Conservation (phyloP, 2,797 vertebrate genomes). For the Pempheris klunzingeri region DNA sequence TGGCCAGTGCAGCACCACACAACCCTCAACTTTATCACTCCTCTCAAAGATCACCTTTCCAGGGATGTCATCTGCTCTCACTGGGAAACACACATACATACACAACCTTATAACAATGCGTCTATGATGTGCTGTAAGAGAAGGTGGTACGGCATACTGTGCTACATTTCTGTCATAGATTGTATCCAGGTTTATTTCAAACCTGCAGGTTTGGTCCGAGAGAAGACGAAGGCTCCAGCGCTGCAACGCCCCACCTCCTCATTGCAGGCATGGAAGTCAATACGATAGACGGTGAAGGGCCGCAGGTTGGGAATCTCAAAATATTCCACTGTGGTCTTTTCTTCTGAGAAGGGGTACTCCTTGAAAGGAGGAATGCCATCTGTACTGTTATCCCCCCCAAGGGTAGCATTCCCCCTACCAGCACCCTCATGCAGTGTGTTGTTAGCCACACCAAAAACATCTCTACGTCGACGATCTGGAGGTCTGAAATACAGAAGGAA, state of each 20-base stretch:
- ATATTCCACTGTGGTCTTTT: constrained; percentile 87
- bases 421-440: constrained; percentile 77
- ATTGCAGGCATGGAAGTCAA: constrained; percentile 98
- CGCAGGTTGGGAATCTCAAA: constrained; percentile 91
- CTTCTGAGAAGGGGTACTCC: constrained; percentile 92
- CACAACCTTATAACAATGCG: background rate
- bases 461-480: constrained; percentile 91
- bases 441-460: constrained; percentile 89
- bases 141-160: background rate
- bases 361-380: constrained; percentile 84
- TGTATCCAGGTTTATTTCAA: constrained; percentile 11
- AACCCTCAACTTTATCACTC: constrained; percentile 90
- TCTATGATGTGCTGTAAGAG: background rate
- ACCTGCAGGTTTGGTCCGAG: constrained; percentile 98
- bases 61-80: constrained; percentile 95
- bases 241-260: constrained; percentile 94
- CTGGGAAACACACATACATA: constrained; percentile 78
- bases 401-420: constrained; percentile 79
- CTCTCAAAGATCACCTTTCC: constrained; percentile 89
- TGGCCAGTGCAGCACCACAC: constrained; percentile 91
- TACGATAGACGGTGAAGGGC: constrained; percentile 97
- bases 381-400: constrained; percentile 86
- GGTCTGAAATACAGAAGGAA: constrained; percentile 75
- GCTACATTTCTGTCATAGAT: background rate
- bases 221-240: constrained; percentile 94